A percentile compares a stretch with the other conserved stretches of the same genome.
Conservation (phyloP, 1,140 invertebrate genomes). For the Brevipalpus yothersi region DNA sequence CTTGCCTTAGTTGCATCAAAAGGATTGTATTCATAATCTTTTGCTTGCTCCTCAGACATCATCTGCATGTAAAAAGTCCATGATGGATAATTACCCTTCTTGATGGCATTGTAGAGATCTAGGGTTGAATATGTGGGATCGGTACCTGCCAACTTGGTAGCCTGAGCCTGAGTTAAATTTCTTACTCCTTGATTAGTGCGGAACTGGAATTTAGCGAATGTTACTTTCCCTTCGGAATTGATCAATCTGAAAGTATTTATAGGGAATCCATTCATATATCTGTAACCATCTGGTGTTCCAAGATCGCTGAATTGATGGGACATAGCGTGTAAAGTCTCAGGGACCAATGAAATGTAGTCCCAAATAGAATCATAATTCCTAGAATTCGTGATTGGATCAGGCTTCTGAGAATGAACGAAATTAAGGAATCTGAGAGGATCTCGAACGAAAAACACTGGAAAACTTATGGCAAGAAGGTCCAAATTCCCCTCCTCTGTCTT, state of each 20-base stretch:
- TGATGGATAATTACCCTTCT: slow-evolving; percentile 44
- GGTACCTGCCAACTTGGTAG: slow-evolving; percentile 27
- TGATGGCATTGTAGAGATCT: slow-evolving; percentile 76
- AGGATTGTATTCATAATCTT: slow-evolving; percentile 47
- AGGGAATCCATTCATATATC: slow-evolving; percentile 85
- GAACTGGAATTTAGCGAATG: slow-evolving; percentile 78
- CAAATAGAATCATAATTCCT: slow-evolving; percentile 53
- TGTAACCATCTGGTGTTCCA: slow-evolving; percentile 74
- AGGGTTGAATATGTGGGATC: slow-evolving; percentile 67
- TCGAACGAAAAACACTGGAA: slow-evolving; percentile 74
- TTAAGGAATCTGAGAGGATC: slow-evolving; percentile 38
- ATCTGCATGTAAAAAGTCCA: slow-evolving; percentile 44
- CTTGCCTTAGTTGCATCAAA: slow-evolving; percentile 65
- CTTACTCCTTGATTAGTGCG: slow-evolving; percentile 68
- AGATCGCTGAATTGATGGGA: slow-evolving; percentile 67
- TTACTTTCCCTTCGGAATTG: slow-evolving; percentile 43
- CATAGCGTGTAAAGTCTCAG: slow-evolving; percentile 39
- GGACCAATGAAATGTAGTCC: slow-evolving; percentile 66
- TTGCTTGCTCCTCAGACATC: slow-evolving; percentile 31
- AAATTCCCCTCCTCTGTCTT: slow-evolving; percentile 89
- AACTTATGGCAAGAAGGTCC: slow-evolving; percentile 90
- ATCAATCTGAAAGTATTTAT: slow-evolving; percentile 84
- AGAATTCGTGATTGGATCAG: slow-evolving; percentile 79
- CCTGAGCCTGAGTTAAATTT: slow-evolving; percentile 29
- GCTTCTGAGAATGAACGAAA: slow-evolving; percentile 59